Percentiles rank a stretch among this genome's conserved stretches.
These are phyloP conservation scores for Watersipora subatra DNA, from an alignment of 1,140 invertebrate genomes.

Conservation along the genomic window DNA sequence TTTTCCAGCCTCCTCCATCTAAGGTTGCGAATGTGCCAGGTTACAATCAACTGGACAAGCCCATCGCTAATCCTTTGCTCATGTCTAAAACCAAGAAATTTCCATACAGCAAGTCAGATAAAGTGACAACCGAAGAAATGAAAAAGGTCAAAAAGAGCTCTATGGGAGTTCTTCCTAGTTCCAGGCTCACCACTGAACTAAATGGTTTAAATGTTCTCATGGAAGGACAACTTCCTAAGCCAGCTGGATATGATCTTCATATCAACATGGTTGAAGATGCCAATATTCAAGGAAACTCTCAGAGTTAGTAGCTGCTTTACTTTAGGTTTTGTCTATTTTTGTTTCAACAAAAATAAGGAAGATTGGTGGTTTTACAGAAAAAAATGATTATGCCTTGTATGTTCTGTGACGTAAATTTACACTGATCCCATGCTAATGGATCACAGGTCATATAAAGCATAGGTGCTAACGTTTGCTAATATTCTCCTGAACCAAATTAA, in stretches of 20 bases:
- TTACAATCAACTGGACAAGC: conserved; percentile 18
- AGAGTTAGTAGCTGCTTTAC: too few relatives aligned
- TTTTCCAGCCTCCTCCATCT: neutral
- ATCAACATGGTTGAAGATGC: conserved; percentile 13
- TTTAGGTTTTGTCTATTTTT: too few relatives aligned
- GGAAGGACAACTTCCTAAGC: conserved; percentile 15
- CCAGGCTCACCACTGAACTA: conserved; percentile 17
- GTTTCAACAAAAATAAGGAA: too few relatives aligned
- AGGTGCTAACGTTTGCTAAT: too few relatives aligned
- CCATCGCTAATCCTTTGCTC: conserved; percentile 4
- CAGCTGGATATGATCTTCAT: conserved; percentile 10
- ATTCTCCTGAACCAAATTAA: too few relatives aligned
- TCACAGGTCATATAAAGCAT: too few relatives aligned
- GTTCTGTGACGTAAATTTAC: too few relatives aligned
- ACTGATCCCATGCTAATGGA: too few relatives aligned
- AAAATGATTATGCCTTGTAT: too few relatives aligned
- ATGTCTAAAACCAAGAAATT: conserved; percentile 18
- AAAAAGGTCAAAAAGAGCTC: conserved; percentile 18
- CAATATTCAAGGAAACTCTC: neutral
- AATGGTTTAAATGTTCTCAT: conserved; percentile 17
- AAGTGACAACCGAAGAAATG: conserved; percentile 22
- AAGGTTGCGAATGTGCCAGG: neutral
- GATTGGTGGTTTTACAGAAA: too few relatives aligned
- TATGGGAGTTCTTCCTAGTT: conserved; percentile 21
- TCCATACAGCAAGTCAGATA: conserved; percentile 18